phyloP scores from a whole-genome alignment of 2,113 vertebrate species.

The Melanocharis versteri region DNA sequence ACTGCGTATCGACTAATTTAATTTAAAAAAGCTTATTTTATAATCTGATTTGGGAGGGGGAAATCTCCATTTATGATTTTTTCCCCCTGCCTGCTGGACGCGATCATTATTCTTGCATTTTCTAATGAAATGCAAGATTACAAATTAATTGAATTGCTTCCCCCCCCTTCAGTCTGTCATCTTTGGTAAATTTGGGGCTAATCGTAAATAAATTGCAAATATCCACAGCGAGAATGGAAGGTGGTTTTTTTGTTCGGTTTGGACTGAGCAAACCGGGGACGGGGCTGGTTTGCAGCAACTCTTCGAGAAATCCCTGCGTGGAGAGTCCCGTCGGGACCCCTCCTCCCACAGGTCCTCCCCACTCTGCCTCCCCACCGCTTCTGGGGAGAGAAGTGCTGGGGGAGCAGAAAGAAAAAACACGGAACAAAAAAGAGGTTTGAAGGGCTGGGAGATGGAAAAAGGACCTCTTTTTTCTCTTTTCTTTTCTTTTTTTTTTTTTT shows the following conservation, averaged over 20 bases:
- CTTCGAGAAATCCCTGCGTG: neutral
- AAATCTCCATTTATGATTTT: neutral
- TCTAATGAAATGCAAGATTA: slow-evolving; percentile 58
- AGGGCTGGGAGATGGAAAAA: neutral
- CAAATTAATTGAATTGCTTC: slow-evolving; percentile 51
- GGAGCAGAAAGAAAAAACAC: too few relatives aligned
- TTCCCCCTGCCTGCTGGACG: neutral
- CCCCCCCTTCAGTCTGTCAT: neutral
- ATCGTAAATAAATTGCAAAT: neutral
- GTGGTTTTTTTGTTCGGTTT: neutral
- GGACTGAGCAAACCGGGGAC: neutral
- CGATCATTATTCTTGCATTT: slow-evolving; percentile 45
- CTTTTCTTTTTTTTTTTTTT: too few relatives aligned
- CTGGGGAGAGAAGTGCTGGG: neutral
- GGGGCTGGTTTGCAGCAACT: neutral
- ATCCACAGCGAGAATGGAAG: neutral
- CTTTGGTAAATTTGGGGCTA: slow-evolving; percentile 18
- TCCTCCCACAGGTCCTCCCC: neutral
- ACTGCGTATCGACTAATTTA: slow-evolving; percentile 5
- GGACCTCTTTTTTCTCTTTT: too few relatives aligned
- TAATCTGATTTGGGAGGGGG: slow-evolving; percentile 26
- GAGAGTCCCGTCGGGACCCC: neutral
- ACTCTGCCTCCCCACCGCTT: neutral
- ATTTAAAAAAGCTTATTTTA: slow-evolving; percentile 30
- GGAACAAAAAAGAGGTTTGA: neutral